Percentiles rank a stretch among this genome's conserved stretches.
Evolutionary conservation across 2,797 vertebrate species (phyloP).

Genomic region (Podarcis siculus): DNA sequence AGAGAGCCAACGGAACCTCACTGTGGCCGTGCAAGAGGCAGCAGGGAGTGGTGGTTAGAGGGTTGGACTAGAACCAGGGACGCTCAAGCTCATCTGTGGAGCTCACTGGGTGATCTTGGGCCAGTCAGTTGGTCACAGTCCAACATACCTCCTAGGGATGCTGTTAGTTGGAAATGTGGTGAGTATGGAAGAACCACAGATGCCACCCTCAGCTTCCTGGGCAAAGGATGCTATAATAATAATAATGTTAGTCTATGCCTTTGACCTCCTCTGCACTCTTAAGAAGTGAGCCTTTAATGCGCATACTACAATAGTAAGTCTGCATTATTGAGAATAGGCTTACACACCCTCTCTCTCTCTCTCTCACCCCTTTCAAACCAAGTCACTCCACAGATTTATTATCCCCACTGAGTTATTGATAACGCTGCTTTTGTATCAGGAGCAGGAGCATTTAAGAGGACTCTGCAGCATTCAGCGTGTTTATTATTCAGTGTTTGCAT

Average conservation of each 20-base stretch:
- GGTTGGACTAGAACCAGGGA: no score
- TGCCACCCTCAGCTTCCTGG: not conserved
- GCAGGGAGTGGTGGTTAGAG: not conserved
- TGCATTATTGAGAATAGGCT: not conserved
- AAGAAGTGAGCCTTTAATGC: not conserved
- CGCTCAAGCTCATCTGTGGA: not conserved
- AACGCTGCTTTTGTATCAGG: not conserved
- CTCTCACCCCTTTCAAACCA: not conserved
- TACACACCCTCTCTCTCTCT: not conserved
- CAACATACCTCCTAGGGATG: not conserved
- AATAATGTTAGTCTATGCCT: no score
- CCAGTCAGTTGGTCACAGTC: not conserved
- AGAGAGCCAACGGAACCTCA: not conserved
- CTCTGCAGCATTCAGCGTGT: not conserved
- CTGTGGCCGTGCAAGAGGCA: not conserved
- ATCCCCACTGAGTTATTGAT: not conserved
- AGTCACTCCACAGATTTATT: conserved; percentile 24
- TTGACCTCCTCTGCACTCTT: not conserved
- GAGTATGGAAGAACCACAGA: not conserved
- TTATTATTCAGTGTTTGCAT: conserved; percentile 39
- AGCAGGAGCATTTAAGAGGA: not conserved
- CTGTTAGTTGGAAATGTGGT: no score
- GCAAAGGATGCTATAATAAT: not conserved
- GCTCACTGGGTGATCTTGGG: not conserved
- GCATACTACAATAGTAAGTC: not conserved